A percentile compares a stretch with the other conserved stretches of the same genome.
phyloP scores from a whole-genome alignment of 2,113 vertebrate genomes.

The Lutjanus erythropterus region DNA sequence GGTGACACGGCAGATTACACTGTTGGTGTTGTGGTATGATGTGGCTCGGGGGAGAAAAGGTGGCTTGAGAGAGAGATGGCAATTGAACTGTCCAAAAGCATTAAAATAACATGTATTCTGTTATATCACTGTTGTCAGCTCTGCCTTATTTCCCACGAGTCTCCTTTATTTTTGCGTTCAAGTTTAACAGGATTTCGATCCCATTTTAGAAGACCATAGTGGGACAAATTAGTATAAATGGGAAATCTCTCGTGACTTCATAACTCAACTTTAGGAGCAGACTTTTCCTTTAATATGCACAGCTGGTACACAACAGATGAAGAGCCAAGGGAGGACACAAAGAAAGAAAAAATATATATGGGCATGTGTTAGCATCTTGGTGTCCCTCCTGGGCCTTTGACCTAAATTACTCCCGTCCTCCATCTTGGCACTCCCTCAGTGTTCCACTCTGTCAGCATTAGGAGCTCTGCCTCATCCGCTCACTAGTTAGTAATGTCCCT shows the following conservation, averaged over 20 bases:
- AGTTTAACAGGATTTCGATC: conserved; percentile 54
- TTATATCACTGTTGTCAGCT: conserved; percentile 45
- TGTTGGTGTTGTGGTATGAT: conserved; percentile 33
- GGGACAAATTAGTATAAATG: conserved; percentile 52
- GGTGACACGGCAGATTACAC: conserved; percentile 52
- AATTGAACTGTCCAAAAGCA: conserved; percentile 65
- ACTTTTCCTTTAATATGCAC: conserved; percentile 4
- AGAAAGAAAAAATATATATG: not conserved
- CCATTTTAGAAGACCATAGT: conserved; percentile 39
- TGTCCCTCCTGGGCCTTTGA: conserved; percentile 57
- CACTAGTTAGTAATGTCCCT: conserved; percentile 61
- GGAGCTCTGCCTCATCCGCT: conserved; percentile 57
- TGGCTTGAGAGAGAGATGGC: conserved; percentile 41
- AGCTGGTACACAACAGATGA: conserved; percentile 18
- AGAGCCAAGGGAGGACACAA: conserved; percentile 1
- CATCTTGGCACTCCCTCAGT: conserved; percentile 39
- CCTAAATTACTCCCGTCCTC: conserved; percentile 64
- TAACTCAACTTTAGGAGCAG: conserved; percentile 2
- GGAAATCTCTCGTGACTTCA: conserved; percentile 37
- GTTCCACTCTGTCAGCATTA: conserved; percentile 66
- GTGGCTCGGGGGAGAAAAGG: conserved; percentile 16
- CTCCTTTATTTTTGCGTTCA: conserved; percentile 51
- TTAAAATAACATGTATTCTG: conserved; percentile 58
- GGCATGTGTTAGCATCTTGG: conserved; percentile 10
- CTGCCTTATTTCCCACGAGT: conserved; percentile 61